Conservation (phyloP, 2,113 vertebrate species). For the Neoarius graeffei region DNA sequence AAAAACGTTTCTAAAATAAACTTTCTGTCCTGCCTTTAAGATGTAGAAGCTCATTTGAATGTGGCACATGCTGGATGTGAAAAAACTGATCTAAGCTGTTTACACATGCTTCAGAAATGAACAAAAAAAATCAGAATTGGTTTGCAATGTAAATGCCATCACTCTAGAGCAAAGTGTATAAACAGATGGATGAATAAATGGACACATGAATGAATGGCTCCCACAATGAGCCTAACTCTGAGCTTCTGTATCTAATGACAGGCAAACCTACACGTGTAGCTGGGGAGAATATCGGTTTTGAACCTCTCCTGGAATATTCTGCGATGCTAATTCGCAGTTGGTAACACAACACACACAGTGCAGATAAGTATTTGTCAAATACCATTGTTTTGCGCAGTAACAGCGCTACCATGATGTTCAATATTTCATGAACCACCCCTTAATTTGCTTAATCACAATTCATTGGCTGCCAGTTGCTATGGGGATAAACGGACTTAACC, state of each 20-base stretch:
- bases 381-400: neutral
- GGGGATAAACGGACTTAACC: neutral
- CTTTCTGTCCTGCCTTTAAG: too few species aligned
- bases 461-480: neutral
- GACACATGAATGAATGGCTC: neutral
- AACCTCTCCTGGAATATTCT: neutral
- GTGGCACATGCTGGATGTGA: neutral
- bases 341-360: neutral
- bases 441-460: neutral
- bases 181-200: neutral
- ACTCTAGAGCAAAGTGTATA: neutral
- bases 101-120: neutral
- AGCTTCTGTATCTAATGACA: neutral
- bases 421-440: neutral
- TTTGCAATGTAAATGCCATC: neutral
- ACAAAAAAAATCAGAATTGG: neutral
- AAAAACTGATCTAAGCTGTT: neutral
- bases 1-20: too few species aligned
- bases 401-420: neutral
- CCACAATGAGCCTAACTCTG: neutral
- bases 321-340: neutral
- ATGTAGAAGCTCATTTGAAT: neutral
- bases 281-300: neutral
- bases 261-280: neutral
- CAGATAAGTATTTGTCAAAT: neutral